Percentiles rank a stretch among this genome's conserved stretches.
These are phyloP conservation scores for Cancer borealis DNA, from an alignment of 2,888 invertebrate species.

Conservation along the genomic window DNA sequence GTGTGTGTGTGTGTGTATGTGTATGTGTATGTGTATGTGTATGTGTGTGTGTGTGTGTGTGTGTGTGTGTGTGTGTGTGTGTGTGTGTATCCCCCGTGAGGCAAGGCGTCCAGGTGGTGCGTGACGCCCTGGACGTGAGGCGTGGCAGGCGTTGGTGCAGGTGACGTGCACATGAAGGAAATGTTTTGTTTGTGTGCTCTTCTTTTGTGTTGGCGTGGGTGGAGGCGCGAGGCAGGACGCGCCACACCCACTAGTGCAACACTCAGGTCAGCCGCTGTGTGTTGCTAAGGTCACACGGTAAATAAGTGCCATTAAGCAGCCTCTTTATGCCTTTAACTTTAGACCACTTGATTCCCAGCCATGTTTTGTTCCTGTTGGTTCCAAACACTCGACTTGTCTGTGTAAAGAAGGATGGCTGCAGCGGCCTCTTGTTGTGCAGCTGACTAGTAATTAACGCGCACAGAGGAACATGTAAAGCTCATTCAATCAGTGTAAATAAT, in stretches of 20 bases:
- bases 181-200: background rate
- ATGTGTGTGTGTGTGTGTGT: too few relatives aligned
- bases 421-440: background rate
- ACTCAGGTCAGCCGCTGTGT: background rate
- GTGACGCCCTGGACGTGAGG: background rate
- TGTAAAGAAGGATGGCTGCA: background rate
- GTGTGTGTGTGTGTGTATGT: too few relatives aligned
- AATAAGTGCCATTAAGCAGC: background rate
- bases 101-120: background rate
- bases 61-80: too few relatives aligned
- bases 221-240: background rate
- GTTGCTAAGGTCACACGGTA: background rate
- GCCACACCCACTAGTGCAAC: background rate
- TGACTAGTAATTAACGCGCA: background rate
- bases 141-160: background rate
- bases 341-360: background rate
- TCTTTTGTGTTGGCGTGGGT: background rate
- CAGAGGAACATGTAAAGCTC: background rate
- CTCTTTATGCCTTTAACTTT: background rate
- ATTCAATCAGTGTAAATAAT: conserved; percentile 11
- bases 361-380: background rate
- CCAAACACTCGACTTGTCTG: background rate
- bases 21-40: too few relatives aligned
- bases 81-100: too few relatives aligned
- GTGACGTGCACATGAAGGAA: background rate